Evolutionary conservation across 2,797 vertebrate genomes (phyloP).

Genomic region (Silurus lanzhouensis): DNA sequence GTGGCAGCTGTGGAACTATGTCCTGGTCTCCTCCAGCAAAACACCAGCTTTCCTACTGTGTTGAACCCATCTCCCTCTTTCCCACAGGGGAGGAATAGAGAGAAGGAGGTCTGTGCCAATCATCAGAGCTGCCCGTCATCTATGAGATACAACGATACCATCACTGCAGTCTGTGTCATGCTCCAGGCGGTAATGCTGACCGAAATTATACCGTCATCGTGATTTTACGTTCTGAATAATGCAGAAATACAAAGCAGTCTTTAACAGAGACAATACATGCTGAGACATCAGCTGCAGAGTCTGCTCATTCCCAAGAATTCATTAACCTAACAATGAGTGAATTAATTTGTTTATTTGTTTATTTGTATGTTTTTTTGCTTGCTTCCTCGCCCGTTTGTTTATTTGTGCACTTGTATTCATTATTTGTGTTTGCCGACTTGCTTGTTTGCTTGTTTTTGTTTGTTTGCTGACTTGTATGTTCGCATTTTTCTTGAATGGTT

Average conservation of each 20-base stretch:
- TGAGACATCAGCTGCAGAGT: not conserved
- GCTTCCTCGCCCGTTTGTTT: not conserved
- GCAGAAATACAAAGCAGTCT: not conserved
- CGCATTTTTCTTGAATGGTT: not conserved
- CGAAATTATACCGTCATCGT: constrained; percentile 19
- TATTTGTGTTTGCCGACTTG: not conserved
- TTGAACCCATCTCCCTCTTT: constrained; percentile 73
- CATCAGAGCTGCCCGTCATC: constrained; percentile 48
- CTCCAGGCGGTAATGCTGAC: constrained; percentile 28
- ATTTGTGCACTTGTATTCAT: not conserved
- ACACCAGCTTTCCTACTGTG: constrained; percentile 67
- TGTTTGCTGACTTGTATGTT: not conserved
- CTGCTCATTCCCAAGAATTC: not conserved
- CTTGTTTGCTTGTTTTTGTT: not conserved
- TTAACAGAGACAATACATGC: not conserved
- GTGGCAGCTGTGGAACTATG: constrained; percentile 78
- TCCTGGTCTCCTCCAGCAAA: constrained; percentile 66
- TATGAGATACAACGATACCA: constrained; percentile 30
- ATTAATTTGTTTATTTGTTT: not conserved
- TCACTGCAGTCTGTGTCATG: constrained; percentile 35
- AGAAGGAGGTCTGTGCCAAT: constrained; percentile 52
- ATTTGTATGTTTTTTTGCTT: not conserved
- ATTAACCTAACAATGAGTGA: not conserved
- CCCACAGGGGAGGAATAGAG: constrained; percentile 45
- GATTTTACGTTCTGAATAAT: constrained; percentile 12